These are phyloP conservation scores for Aselliscus stoliczkanus DNA, from an alignment of 2,797 vertebrate species.

Conservation along the genomic window DNA sequence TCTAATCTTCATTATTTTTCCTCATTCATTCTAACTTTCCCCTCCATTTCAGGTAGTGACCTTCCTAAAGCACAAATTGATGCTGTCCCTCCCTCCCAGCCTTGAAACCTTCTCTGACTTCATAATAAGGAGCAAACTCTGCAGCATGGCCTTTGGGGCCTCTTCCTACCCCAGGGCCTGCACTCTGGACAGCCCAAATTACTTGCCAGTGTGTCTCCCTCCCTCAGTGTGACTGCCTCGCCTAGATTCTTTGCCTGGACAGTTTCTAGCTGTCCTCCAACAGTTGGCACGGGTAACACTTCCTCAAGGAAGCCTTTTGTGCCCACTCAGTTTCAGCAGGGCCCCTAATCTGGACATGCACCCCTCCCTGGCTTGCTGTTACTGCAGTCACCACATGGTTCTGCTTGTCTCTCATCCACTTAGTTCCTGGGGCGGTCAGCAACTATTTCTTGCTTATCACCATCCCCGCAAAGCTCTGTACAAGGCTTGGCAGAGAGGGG, in stretches of 20 bases:
- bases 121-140: background rate
- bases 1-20: too few relatives aligned
- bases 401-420: background rate
- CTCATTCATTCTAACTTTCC: too few relatives aligned
- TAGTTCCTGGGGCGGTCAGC: background rate
- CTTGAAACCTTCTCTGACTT: background rate
- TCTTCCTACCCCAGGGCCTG: background rate
- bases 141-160: background rate
- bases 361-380: background rate
- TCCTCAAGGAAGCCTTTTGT: background rate
- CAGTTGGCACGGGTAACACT: background rate
- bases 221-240: background rate
- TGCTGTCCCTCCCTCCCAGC: background rate
- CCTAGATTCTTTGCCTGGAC: background rate
- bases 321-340: background rate
- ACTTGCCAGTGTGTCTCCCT: background rate
- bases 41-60: background rate
- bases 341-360: background rate
- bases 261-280: background rate
- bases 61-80: background rate
- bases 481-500: background rate
- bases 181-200: background rate
- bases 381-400: background rate
- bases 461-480: background rate
- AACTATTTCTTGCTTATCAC: background rate